Conservation (phyloP, 2,113 vertebrate species). For the Stigmatopora nigra region DNA sequence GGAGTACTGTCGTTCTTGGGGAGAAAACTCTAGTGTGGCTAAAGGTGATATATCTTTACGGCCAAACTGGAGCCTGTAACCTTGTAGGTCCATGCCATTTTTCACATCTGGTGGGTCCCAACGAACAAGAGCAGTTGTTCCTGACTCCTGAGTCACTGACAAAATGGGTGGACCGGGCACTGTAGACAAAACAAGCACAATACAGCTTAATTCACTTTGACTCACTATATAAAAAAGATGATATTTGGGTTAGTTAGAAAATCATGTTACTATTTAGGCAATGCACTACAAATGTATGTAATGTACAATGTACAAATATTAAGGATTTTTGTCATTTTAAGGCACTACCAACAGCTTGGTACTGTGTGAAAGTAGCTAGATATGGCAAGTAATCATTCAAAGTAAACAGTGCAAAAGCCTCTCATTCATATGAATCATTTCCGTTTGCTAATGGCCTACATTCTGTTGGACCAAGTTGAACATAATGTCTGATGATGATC, state of each 20-base stretch:
- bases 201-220: background rate
- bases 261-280: conserved; percentile 18
- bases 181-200: conserved; percentile 21
- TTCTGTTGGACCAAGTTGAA: conserved; percentile 39
- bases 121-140: conserved; percentile 79
- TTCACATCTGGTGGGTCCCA: conserved; percentile 83
- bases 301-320: conserved; percentile 5
- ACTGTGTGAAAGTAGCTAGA: conserved; percentile 11
- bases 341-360: conserved; percentile 42
- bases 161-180: conserved; percentile 87
- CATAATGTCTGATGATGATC: conserved; percentile 39
- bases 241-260: background rate
- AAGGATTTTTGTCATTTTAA: conserved; percentile 45
- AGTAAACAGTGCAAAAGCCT: conserved; percentile 18
- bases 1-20: conserved; percentile 75
- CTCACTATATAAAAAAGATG: background rate
- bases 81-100: conserved; percentile 78
- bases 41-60: conserved; percentile 78
- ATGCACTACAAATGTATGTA: conserved; percentile 4
- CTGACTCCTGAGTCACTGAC: conserved; percentile 81
- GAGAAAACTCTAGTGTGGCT: conserved; percentile 82
- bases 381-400: conserved; percentile 1
- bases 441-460: conserved; percentile 52
- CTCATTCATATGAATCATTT: conserved; percentile 46
- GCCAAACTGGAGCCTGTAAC: conserved; percentile 91